Evolutionary conservation across 1,140 invertebrate genomes (phyloP).

Genomic region (Ctenoplectra terminalis): DNA sequence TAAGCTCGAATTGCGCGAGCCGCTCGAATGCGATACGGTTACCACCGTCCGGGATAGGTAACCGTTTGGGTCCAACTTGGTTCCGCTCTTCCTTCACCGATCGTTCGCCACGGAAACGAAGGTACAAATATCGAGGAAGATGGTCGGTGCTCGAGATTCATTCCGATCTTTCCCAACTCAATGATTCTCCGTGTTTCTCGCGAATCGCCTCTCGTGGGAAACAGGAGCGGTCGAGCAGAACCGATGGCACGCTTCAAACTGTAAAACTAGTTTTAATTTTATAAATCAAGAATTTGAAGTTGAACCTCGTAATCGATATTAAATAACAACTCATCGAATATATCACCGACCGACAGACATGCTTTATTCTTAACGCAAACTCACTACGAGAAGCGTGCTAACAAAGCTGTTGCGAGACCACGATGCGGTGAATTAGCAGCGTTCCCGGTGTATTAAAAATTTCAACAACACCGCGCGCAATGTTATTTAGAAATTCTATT

Average conservation of each 20-base stretch:
- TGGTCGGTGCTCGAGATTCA: background rate
- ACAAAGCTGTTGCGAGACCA: background rate
- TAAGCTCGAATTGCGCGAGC: constrained; percentile 32
- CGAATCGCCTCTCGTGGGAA: background rate
- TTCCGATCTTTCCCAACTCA: background rate
- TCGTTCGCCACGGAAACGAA: background rate
- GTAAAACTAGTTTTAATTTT: no score
- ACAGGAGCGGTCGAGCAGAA: no score
- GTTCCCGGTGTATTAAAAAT: background rate
- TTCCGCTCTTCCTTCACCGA: no score
- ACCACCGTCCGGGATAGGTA: background rate
- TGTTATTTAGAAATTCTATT: constrained; percentile 36
- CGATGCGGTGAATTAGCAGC: background rate
- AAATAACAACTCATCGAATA: no score
- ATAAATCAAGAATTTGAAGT: no score
- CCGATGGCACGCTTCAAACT: no score
- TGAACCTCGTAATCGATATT: no score
- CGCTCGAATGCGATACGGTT: constrained; percentile 20
- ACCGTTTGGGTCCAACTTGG: background rate
- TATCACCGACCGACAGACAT: no score
- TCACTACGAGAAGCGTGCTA: no score
- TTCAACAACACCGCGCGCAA: background rate
- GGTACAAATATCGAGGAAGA: background rate
- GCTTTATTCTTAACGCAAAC: no score
- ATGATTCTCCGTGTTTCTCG: background rate